Conservation (phyloP, 2,113 vertebrate species). For the Pandion haliaetus region DNA sequence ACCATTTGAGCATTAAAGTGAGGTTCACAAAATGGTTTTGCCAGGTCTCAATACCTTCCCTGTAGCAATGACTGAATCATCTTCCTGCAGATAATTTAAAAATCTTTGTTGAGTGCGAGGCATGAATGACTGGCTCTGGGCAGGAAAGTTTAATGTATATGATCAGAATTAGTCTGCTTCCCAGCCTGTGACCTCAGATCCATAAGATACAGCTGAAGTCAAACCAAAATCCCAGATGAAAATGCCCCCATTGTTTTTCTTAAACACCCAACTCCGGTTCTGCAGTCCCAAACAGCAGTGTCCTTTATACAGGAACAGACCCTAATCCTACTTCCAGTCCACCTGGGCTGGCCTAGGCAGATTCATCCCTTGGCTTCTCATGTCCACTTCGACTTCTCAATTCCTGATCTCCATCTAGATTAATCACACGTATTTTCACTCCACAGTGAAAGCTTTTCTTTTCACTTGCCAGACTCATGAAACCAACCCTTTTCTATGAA, state of each 20-base stretch:
- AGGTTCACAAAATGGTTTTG: background rate
- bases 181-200: background rate
- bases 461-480: background rate
- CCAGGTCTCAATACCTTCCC: background rate
- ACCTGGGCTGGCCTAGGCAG: background rate
- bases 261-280: background rate
- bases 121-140: background rate
- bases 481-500: background rate
- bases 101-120: background rate
- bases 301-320: background rate
- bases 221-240: background rate
- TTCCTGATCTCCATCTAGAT: background rate
- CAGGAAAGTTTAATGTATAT: background rate
- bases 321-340: background rate
- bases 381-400: background rate
- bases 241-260: too few species aligned
- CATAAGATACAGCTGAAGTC: background rate
- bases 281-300: background rate
- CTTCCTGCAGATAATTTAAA: background rate
- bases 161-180: background rate
- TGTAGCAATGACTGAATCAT: background rate
- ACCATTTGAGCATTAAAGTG: background rate
- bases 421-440: background rate
- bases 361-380: background rate
- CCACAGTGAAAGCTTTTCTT: fast-evolving